Percentiles rank a stretch among this genome's conserved stretches.
These are phyloP conservation scores for Bombus superbus DNA, from an alignment of 1,140 invertebrate genomes.

Conservation along the genomic window DNA sequence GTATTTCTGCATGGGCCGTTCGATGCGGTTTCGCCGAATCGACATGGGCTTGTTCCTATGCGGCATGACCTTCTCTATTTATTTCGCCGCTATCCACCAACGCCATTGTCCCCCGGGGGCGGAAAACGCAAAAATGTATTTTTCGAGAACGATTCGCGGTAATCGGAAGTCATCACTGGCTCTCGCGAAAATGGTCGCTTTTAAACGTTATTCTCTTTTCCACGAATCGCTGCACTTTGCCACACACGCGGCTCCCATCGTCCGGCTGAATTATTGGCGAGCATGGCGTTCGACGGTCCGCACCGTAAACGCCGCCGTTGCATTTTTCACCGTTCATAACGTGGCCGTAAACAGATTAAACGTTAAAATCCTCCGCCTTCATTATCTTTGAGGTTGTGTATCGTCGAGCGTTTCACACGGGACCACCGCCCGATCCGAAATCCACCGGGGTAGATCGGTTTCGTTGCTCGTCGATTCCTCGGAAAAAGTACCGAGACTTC, in stretches of 20 bases:
- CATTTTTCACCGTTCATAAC: neutral
- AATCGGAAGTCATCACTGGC: slow-evolving; percentile 47
- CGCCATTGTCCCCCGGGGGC: slow-evolving; percentile 18
- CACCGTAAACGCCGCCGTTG: neutral
- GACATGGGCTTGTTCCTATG: slow-evolving; percentile 23
- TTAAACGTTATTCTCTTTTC: slow-evolving; percentile 46
- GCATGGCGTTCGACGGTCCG: neutral
- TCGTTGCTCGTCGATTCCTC: too few species aligned
- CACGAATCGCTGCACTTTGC: slow-evolving; percentile 14
- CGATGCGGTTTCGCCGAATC: slow-evolving; percentile 25
- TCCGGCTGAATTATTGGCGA: slow-evolving; percentile 2
- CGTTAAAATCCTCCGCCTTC: neutral
- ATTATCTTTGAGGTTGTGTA: neutral
- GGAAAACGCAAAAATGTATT: slow-evolving; percentile 46
- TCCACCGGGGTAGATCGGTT: too few species aligned
- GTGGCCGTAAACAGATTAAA: slow-evolving; percentile 14
- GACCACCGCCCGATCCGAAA: too few species aligned
- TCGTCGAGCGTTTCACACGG: too few species aligned
- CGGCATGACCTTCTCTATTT: slow-evolving; percentile 25
- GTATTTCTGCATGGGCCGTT: neutral
- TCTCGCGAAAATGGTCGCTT: slow-evolving; percentile 36
- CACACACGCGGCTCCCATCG: neutral
- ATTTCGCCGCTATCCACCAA: slow-evolving; percentile 15
- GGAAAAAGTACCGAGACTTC: too few species aligned
- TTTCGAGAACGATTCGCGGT: slow-evolving; percentile 49